Conservation (phyloP, 2,888 invertebrate species). For the Tolmerus cingulatus region DNA sequence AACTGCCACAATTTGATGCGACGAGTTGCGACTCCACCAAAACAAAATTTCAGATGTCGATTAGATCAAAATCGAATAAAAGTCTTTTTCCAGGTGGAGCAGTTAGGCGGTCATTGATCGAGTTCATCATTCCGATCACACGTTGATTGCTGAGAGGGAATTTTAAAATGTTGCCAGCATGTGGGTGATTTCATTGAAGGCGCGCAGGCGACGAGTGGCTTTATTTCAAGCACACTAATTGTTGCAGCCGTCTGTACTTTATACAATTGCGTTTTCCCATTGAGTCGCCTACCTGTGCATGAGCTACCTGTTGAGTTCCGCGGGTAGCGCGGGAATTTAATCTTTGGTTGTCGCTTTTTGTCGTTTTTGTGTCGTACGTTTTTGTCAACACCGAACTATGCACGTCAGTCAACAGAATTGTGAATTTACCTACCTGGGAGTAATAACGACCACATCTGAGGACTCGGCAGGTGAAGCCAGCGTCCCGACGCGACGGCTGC, state of each 20-base stretch:
- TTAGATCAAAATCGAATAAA: not conserved
- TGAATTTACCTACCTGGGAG: slow-evolving; percentile 7
- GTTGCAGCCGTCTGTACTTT: not conserved
- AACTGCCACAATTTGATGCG: not conserved
- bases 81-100: not conserved
- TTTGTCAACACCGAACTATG: not conserved
- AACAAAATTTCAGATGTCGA: not conserved
- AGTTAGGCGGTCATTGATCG: slow-evolving; percentile 35
- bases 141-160: slow-evolving; percentile 15
- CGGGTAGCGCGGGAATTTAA: slow-evolving; percentile 11
- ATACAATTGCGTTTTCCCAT: slow-evolving; percentile 7
- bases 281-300: not conserved
- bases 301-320: slow-evolving; percentile 8
- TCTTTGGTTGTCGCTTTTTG: slow-evolving; percentile 21
- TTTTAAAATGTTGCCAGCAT: slow-evolving; percentile 18
- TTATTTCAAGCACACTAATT: slow-evolving; percentile 28
- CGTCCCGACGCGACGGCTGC: not conserved
- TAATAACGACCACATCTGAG: slow-evolving; percentile 16
- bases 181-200: not conserved
- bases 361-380: slow-evolving; percentile 1
- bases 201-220: not conserved
- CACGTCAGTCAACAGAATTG: slow-evolving; percentile 30
- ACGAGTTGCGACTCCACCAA: not conserved
- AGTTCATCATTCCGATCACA: slow-evolving; percentile 29
- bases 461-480: not conserved